phyloP scores from a whole-genome alignment of 1,140 invertebrate species.

The Bombyx mandarina region DNA sequence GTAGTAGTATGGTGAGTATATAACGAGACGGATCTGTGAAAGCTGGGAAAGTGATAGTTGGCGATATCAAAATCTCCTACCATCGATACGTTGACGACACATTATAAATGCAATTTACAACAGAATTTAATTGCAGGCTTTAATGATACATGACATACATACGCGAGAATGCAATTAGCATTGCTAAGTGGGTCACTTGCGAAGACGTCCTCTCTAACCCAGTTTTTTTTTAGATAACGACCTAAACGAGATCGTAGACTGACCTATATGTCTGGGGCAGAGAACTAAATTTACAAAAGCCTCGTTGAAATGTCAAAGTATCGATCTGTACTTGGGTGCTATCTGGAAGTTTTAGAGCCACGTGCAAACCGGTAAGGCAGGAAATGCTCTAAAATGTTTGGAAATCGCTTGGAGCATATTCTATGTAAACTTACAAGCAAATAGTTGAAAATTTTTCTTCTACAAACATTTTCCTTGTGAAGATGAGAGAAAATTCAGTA shows the following conservation, averaged over 20 bases:
- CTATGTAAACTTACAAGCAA: too few relatives aligned
- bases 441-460: too few relatives aligned
- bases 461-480: too few relatives aligned
- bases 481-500: too few relatives aligned
- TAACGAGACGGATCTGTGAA: too few relatives aligned
- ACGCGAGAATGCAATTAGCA: slow-evolving; percentile 13
- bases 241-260: slow-evolving; percentile 11
- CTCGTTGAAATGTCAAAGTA: slow-evolving; percentile 15
- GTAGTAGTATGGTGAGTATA: too few relatives aligned
- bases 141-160: slow-evolving; percentile 6
- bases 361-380: too few relatives aligned
- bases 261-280: slow-evolving; percentile 22
- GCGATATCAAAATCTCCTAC: not conserved
- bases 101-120: not conserved
- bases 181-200: slow-evolving; percentile 8
- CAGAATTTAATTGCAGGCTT: slow-evolving; percentile 3
- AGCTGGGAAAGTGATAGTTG: not conserved
- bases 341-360: too few relatives aligned
- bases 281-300: slow-evolving; percentile 24
- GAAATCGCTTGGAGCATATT: too few relatives aligned
- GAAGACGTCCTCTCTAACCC: slow-evolving; percentile 6
- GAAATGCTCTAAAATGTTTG: too few relatives aligned
- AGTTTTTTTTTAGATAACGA: slow-evolving; percentile 14
- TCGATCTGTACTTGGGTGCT: too few relatives aligned
- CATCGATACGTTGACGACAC: not conserved